Percentiles rank a stretch among this genome's conserved stretches.
phyloP scores from a whole-genome alignment of 2,113 vertebrate genomes.

The Antigone vipio region DNA sequence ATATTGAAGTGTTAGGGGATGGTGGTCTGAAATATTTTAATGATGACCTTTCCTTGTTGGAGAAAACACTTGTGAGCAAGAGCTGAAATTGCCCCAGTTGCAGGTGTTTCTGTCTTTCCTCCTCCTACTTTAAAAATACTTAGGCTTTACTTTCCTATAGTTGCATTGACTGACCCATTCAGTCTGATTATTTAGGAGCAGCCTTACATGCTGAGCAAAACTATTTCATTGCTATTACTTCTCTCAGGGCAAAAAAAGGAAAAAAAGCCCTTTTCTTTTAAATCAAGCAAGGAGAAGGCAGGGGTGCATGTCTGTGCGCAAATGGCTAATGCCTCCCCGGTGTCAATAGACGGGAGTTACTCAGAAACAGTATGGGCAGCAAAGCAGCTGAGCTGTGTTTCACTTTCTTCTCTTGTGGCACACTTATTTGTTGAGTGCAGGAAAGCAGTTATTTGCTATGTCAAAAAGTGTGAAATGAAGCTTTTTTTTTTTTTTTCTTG shows the following conservation, averaged over 20 bases:
- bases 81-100: neutral
- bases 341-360: neutral
- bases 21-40: slow-evolving; percentile 4
- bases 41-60: neutral
- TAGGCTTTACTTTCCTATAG: neutral
- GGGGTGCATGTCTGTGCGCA: neutral
- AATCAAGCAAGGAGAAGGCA: neutral
- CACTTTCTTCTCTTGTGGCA: neutral
- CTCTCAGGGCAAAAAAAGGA: accelerated
- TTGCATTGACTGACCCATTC: neutral
- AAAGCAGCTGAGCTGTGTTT: neutral
- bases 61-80: neutral
- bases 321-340: neutral
- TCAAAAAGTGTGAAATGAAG: neutral
- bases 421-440: neutral
- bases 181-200: neutral
- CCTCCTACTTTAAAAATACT: neutral
- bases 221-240: neutral
- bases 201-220: neutral
- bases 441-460: neutral
- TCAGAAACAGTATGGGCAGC: neutral
- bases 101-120: neutral
- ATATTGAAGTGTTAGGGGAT: neutral
- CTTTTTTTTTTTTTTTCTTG: neutral
- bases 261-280: neutral